phyloP scores from a whole-genome alignment of 2,113 vertebrate species.

The Oxyura jamaicensis region DNA sequence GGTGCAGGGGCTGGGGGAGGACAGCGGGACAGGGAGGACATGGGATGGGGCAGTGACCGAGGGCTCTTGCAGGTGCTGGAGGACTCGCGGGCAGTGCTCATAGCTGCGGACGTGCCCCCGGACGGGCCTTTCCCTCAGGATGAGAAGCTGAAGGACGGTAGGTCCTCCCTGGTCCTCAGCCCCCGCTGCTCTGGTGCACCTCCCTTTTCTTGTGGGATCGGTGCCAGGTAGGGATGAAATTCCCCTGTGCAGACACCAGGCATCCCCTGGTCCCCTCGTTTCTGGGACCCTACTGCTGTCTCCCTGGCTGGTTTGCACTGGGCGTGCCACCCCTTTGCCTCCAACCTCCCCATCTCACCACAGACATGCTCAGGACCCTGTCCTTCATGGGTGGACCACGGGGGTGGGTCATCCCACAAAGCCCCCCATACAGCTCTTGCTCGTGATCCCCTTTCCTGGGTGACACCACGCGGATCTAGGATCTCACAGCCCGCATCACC shows the following conservation, averaged over 20 bases:
- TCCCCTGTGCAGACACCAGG: neutral
- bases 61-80: conserved; percentile 88
- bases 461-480: neutral
- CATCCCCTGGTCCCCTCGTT: neutral
- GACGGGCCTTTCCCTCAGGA: conserved; percentile 94
- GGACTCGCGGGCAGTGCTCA: conserved; percentile 89
- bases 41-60: neutral
- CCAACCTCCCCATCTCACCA: neutral
- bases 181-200: neutral
- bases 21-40: neutral
- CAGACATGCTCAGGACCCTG: accelerated
- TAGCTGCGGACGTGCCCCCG: conserved; percentile 86
- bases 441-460: neutral
- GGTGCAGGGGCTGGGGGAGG: too few relatives aligned
- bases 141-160: conserved; percentile 97
- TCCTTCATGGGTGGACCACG: too few relatives aligned
- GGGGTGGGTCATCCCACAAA: too few relatives aligned
- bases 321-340: neutral
- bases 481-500: neutral
- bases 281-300: neutral
- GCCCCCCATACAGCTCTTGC: too few relatives aligned
- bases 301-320: neutral
- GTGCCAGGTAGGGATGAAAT: neutral
- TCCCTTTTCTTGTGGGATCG: neutral
- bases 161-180: neutral